These are phyloP conservation scores for Allobates femoralis DNA, from an alignment of 2,797 vertebrate species.

Conservation along the genomic window DNA sequence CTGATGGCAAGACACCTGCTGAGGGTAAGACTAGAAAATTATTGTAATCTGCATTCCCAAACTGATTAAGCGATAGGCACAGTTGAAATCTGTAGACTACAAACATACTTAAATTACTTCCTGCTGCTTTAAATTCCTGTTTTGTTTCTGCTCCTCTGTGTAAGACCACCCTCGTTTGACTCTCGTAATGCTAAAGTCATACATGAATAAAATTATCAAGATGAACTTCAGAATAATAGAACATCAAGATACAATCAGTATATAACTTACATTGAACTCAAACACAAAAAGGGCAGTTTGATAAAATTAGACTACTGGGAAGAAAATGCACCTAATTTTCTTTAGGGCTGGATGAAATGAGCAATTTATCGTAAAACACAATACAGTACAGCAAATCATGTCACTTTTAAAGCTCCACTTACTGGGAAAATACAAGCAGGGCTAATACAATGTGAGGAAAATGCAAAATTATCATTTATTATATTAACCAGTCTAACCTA, in stretches of 20 bases:
- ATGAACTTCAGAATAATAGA: background rate
- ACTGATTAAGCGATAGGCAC: conserved; percentile 76
- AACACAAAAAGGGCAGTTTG: background rate
- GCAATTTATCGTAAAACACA: background rate
- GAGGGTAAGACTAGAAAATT: conserved; percentile 75
- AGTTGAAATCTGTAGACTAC: conserved; percentile 75
- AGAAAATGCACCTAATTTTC: background rate
- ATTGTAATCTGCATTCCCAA: conserved; percentile 77
- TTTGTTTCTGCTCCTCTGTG: conserved; percentile 62
- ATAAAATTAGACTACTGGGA: background rate
- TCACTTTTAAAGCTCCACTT: background rate
- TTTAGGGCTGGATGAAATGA: background rate
- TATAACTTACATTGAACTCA: background rate
- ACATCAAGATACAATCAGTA: background rate
- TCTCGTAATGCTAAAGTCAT: conserved; percentile 48
- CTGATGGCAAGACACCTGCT: conserved; percentile 72
- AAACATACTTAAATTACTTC: conserved; percentile 75
- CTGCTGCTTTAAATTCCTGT: conserved; percentile 71
- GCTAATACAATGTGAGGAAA: background rate
- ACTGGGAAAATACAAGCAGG: background rate
- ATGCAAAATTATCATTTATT: background rate
- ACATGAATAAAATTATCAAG: conserved; percentile 52
- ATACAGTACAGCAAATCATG: background rate
- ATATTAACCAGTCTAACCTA: too few species aligned
- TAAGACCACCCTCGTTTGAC: conserved; percentile 66